Evolutionary conservation across 2,113 vertebrate genomes (phyloP).

Genomic region (Manacus vitellinus): DNA sequence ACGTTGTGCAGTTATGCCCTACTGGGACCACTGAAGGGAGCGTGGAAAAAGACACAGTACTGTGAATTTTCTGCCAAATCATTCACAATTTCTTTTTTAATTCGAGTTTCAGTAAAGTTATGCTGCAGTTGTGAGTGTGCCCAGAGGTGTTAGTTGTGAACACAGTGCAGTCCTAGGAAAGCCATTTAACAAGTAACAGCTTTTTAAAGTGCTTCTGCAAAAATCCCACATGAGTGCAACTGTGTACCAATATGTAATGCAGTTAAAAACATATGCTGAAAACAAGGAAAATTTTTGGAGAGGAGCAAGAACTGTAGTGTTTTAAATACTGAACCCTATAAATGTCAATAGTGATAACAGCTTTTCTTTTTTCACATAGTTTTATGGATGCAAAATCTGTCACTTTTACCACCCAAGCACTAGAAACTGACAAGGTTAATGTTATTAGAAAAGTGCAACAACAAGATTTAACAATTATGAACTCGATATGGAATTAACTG

Average conservation of each 20-base stretch:
- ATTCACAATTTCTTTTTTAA: background rate
- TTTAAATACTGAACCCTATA: background rate
- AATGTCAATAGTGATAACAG: background rate
- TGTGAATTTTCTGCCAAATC: background rate
- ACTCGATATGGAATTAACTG: background rate
- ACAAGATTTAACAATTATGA: background rate
- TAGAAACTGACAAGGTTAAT: background rate
- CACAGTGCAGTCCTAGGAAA: background rate
- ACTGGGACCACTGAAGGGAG: background rate
- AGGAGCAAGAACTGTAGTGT: background rate
- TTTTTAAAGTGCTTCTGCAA: background rate
- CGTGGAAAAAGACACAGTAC: background rate
- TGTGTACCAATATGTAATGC: background rate
- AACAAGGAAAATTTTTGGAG: background rate
- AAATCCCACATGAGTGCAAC: background rate
- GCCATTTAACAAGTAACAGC: background rate
- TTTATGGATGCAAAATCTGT: background rate
- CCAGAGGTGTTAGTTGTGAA: background rate
- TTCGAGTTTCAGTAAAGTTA: background rate
- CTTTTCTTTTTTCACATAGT: background rate
- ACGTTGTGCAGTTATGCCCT: background rate
- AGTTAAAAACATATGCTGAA: background rate
- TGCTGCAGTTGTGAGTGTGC: background rate
- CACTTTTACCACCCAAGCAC: background rate
- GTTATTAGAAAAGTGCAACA: background rate